These are phyloP conservation scores for Xiphias gladius DNA, from an alignment of 2,113 vertebrate species.

Conservation along the genomic window DNA sequence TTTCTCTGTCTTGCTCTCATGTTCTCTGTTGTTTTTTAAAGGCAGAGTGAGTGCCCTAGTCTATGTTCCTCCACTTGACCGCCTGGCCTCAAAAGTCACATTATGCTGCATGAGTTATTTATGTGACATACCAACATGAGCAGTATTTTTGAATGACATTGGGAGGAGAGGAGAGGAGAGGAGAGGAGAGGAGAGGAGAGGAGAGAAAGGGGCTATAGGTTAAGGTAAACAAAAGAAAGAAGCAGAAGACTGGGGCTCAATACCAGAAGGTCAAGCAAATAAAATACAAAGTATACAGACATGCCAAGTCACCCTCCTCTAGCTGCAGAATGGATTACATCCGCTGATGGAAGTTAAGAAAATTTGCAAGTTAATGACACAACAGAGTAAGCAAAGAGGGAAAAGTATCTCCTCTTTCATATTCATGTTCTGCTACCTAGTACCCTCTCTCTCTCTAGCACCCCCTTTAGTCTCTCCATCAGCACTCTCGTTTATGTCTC, in stretches of 20 bases:
- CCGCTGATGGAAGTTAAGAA: constrained; percentile 47
- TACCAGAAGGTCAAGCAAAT: constrained; percentile 63
- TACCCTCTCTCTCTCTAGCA: constrained; percentile 11
- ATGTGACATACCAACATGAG: neutral
- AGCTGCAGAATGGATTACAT: constrained; percentile 58
- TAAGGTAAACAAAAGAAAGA: constrained; percentile 17
- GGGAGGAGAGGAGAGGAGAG: too few species aligned
- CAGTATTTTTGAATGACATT: too few species aligned
- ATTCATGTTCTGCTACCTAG: constrained; percentile 77
- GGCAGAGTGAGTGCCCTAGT: too few species aligned
- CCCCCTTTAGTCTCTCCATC: constrained; percentile 43
- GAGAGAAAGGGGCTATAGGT: neutral
- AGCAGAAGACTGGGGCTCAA: constrained; percentile 3
- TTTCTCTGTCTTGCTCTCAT: neutral
- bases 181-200: neutral
- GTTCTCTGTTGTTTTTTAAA: neutral
- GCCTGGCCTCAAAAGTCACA: neutral
- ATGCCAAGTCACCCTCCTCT: constrained; percentile 37
- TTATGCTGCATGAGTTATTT: constrained; percentile 24
- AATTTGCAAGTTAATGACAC: constrained; percentile 78
- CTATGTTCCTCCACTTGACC: neutral
- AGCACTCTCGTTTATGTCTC: constrained; percentile 44
- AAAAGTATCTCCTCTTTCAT: constrained; percentile 79
- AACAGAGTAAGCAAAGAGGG: constrained; percentile 71
- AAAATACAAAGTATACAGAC: constrained; percentile 53